phyloP scores from a whole-genome alignment of 1,140 invertebrate species.

The Sycophila sp. region DNA sequence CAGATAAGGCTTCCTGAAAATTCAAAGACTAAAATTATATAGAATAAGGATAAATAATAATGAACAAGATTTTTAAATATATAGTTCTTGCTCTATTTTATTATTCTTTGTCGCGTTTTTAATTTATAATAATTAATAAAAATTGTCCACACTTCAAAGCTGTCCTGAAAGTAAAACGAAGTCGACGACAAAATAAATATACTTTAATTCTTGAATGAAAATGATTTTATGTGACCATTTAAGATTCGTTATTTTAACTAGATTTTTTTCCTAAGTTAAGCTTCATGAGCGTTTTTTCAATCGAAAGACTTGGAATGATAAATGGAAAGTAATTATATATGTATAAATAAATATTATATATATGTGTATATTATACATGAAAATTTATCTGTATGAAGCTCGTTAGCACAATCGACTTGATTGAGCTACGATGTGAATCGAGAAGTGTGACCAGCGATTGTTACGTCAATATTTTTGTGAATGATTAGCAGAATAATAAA shows the following conservation, averaged over 20 bases:
- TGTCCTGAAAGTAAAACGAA: no score
- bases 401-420: neutral
- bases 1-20: neutral
- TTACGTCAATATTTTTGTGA: conserved; percentile 40
- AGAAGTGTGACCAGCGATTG: neutral
- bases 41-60: neutral
- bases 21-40: neutral
- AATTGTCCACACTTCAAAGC: no score
- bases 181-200: no score
- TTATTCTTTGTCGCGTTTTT: no score
- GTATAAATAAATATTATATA: conserved; percentile 6
- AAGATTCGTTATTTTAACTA: no score
- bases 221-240: no score
- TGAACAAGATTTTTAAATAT: neutral
- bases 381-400: neutral
- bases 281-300: no score
- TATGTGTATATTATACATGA: conserved; percentile 1
- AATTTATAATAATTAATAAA: no score
- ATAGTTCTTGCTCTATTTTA: no score
- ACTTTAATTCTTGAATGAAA: no score
- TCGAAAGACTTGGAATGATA: neutral
- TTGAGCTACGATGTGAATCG: neutral
- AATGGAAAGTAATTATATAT: neutral
- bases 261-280: no score
- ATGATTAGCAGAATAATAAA: conserved; percentile 41